phyloP scores from a whole-genome alignment of 2,113 vertebrate species.

The Aphyosemion australe region DNA sequence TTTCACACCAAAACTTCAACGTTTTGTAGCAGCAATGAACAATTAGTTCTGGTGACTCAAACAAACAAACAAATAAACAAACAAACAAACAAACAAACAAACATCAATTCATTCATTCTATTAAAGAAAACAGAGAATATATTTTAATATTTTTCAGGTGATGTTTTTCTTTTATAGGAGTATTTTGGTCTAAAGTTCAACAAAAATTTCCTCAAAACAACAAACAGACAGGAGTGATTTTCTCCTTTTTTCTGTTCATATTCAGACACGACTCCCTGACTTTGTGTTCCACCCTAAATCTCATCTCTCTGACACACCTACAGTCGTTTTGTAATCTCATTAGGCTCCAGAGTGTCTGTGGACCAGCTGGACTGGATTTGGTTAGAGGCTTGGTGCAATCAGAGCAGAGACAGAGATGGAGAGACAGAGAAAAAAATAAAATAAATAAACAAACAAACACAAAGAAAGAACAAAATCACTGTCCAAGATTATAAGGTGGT shows the following conservation, averaged over 20 bases:
- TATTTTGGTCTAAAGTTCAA: background rate
- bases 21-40: background rate
- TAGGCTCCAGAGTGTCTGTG: conserved; percentile 18
- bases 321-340: conserved; percentile 32
- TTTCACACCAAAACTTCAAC: too few species aligned
- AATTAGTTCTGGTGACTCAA: background rate
- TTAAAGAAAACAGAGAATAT: too few species aligned
- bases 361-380: conserved; percentile 19
- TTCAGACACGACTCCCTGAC: conserved; percentile 6
- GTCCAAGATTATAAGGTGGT: background rate
- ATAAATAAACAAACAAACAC: too few species aligned
- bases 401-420: background rate
- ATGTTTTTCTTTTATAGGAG: background rate
- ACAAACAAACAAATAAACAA: too few species aligned
- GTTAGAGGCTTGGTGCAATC: background rate
- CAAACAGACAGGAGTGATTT: background rate
- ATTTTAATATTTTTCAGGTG: background rate
- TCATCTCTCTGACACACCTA: conserved; percentile 29
- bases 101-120: background rate
- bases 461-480: too few species aligned
- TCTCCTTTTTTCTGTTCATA: background rate
- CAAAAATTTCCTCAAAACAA: too few species aligned
- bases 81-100: background rate
- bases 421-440: too few species aligned
- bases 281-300: conserved; percentile 2